A percentile compares a stretch with the other conserved stretches of the same genome.
phyloP scores from a whole-genome alignment of 1,140 invertebrate species.

The Anadara kagoshimensis region DNA sequence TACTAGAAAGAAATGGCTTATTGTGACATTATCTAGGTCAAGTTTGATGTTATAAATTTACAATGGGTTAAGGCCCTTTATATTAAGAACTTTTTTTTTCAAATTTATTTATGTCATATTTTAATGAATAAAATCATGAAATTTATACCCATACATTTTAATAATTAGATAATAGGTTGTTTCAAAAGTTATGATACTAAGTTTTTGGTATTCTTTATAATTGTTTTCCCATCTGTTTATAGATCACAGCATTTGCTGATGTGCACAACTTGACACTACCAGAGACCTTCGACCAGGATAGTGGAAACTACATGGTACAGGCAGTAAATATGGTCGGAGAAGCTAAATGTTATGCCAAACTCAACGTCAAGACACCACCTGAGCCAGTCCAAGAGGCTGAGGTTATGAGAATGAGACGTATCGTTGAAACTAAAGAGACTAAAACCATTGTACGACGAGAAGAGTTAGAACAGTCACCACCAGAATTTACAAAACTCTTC shows the following conservation, averaged over 20 bases:
- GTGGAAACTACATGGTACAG: constrained; percentile 91
- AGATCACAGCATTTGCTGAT: constrained; percentile 90
- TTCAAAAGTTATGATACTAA: background rate
- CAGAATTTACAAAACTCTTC: constrained; percentile 71
- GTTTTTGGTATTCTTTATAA: background rate
- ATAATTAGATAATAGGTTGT: background rate
- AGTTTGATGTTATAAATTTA: too few species aligned
- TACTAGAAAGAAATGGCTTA: too few species aligned
- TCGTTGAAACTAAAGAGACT: constrained; percentile 42
- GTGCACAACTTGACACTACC: constrained; percentile 82
- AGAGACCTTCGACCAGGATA: constrained; percentile 80
- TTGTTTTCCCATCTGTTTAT: constrained; percentile 77
- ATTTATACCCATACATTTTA: too few species aligned
- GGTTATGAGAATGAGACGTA: constrained; percentile 41
- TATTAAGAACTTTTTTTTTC: too few species aligned
- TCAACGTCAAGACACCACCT: constrained; percentile 74
- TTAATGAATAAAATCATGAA: too few species aligned
- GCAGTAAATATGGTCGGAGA: constrained; percentile 83
- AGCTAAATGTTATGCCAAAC: constrained; percentile 74
- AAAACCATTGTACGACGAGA: constrained; percentile 37
- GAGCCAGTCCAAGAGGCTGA: constrained; percentile 49
- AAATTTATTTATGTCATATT: too few species aligned
- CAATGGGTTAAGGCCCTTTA: too few species aligned
- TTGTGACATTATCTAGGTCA: too few species aligned
- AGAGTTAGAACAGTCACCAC: constrained; percentile 62